These are phyloP conservation scores for Lepidocyrtoides sp. DNA, from an alignment of 2,888 invertebrate species.

Conservation along the genomic window DNA sequence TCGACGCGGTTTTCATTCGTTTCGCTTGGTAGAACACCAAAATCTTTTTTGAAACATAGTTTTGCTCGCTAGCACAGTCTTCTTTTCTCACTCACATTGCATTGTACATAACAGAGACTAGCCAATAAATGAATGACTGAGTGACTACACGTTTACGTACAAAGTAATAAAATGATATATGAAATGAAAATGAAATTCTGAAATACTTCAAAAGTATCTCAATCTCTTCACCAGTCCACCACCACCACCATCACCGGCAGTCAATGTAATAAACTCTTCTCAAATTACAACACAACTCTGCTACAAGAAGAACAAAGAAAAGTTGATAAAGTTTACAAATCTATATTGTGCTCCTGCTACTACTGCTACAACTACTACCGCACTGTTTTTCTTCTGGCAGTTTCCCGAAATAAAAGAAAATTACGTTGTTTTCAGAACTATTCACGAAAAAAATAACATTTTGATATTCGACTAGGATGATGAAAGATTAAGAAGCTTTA, in stretches of 20 bases:
- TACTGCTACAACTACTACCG: neutral
- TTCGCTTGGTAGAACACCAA: constrained; percentile 57
- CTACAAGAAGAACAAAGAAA: neutral
- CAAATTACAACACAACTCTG: neutral
- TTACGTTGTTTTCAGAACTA: neutral
- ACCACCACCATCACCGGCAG: neutral
- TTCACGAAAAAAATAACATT: neutral
- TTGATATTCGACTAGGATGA: neutral
- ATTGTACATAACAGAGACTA: neutral
- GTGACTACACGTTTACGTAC: neutral
- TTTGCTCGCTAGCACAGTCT: neutral
- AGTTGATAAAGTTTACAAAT: constrained; percentile 17
- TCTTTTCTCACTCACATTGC: neutral
- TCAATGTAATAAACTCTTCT: constrained; percentile 11
- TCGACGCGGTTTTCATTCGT: constrained; percentile 57
- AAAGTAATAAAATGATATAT: neutral
- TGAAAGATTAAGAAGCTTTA: neutral
- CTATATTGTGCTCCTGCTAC: neutral
- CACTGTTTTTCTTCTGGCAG: too few relatives aligned
- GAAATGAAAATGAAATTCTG: constrained; percentile 35
- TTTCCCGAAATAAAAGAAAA: neutral
- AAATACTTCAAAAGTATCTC: neutral
- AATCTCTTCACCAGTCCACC: neutral
- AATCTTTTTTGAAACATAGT: neutral
- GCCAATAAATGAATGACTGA: constrained; percentile 42